Conservation (phyloP, 2,888 invertebrate genomes). For the Hesperia comma region DNA sequence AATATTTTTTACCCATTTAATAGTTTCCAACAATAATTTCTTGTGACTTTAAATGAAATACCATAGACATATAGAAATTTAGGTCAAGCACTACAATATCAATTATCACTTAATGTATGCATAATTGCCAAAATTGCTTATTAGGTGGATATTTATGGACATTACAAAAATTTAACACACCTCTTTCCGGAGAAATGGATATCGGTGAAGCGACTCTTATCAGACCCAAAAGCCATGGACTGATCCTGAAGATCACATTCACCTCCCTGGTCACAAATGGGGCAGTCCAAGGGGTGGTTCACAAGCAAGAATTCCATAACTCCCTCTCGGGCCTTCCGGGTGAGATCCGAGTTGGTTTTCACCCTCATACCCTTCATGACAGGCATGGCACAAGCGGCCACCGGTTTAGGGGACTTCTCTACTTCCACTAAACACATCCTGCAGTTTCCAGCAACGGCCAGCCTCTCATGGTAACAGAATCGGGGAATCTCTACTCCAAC, state of each 20-base stretch:
- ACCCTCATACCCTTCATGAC: constrained; percentile 99
- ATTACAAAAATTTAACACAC: constrained; percentile 64
- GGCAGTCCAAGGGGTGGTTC: constrained; percentile 99
- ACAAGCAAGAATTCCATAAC: constrained; percentile 99
- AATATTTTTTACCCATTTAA: not conserved
- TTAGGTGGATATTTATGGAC: not conserved
- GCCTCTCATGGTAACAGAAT: constrained; percentile 99
- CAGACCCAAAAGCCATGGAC: constrained; percentile 99
- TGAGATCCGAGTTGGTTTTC: constrained; percentile 98
- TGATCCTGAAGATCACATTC: constrained; percentile 98
- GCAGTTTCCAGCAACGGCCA: constrained; percentile 99
- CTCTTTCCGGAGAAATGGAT: constrained; percentile 96
- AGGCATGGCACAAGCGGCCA: constrained; percentile 99
- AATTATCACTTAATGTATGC: too few relatives aligned
- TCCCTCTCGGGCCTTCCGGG: constrained; percentile 88
- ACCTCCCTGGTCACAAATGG: constrained; percentile 99
- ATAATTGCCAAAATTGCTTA: too few relatives aligned
- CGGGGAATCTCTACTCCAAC: constrained; percentile 99
- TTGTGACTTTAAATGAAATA: too few relatives aligned
- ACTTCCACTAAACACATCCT: constrained; percentile 99
- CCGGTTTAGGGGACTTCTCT: constrained; percentile 98
- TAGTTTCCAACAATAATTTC: too few relatives aligned
- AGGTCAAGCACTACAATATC: too few relatives aligned
- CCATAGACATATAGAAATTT: too few relatives aligned
- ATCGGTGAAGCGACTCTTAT: constrained; percentile 96